Base-by-base conservation (phyloP, 2,888 invertebrate species). In the Portevinia maculata region DNA sequence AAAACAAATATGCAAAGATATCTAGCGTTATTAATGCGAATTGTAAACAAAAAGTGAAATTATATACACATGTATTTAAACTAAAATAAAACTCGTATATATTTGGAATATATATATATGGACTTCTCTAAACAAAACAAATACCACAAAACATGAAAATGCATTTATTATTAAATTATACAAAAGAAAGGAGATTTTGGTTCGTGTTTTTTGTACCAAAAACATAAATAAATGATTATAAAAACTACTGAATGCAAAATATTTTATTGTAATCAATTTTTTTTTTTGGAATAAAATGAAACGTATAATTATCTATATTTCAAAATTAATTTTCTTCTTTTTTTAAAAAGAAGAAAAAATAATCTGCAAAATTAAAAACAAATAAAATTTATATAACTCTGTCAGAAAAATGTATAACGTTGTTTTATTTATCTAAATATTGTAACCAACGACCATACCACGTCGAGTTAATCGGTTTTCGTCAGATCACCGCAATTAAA, bases 151-250 rank as follows among this genome's bases (percentile, higher is more conserved):
- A 81, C 60, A 69, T 65, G 15, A 73, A 67, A 79, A 76, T 84
- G 84, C 84, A 83, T 83, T 83, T 76, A 84, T 76, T 83, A 81
- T 84, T 53, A 79, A 78, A 84, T 65, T 84, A 74, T 71, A 84
- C 83, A 84, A 74, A 44, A 24, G 37, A 55, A 64, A 65, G 46
- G 57, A 73, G 46, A 84, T 73, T 86, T 85, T 83, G 60, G 67
- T 73, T 78, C 67, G 52, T 84, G 84, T 86, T 75, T 86, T 86
- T 86, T 86, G 85, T 86, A 86, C 86, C 86, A 85, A 85, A 85
- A 85, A 85, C 52, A 53, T 62, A 60, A 50, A 19, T 44, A 19
- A 73, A 79, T 62, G 65, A 79, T 37, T 48, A 28, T 7, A 13
- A 41, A 17, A 52, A 39, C 30, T 67, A 78, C 67, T 53, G 41